Conservation (phyloP, 2,888 invertebrate genomes). For the Amphipoea lucens region DNA sequence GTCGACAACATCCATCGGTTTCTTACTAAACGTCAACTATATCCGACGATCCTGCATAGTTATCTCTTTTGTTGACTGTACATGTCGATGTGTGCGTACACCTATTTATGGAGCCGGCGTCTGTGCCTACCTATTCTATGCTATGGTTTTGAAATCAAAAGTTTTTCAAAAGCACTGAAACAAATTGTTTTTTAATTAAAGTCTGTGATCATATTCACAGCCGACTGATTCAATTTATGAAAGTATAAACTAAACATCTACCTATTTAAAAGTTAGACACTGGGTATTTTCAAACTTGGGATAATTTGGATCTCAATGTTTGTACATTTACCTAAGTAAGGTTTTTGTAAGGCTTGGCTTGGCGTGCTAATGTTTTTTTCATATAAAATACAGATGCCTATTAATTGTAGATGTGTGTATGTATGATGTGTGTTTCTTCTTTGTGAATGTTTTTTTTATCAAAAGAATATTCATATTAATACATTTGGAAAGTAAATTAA, state of each 20-base stretch:
- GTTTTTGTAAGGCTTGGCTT: neutral
- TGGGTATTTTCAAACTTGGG: neutral
- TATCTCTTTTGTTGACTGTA: no score
- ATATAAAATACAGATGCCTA: no score
- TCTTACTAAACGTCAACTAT: no score
- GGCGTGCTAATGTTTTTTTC: neutral
- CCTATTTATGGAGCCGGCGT: neutral
- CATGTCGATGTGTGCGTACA: neutral
- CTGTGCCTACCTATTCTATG: neutral
- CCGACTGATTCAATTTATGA: constrained; percentile 17
- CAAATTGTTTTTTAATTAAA: constrained; percentile 47
- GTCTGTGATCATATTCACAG: constrained; percentile 35
- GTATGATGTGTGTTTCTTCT: neutral
- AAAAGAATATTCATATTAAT: neutral
- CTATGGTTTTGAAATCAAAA: constrained; percentile 2
- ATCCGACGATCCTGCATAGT: no score
- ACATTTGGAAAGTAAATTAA: neutral
- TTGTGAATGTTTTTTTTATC: neutral
- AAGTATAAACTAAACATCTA: constrained; percentile 27
- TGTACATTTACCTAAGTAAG: neutral
- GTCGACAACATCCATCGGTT: no score
- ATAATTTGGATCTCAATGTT: constrained; percentile 23
- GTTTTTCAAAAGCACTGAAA: constrained; percentile 29
- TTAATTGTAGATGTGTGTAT: no score
- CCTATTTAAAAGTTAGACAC: constrained; percentile 22